phyloP scores from a whole-genome alignment of 2,888 invertebrate species.

The Andrena flavipes region DNA sequence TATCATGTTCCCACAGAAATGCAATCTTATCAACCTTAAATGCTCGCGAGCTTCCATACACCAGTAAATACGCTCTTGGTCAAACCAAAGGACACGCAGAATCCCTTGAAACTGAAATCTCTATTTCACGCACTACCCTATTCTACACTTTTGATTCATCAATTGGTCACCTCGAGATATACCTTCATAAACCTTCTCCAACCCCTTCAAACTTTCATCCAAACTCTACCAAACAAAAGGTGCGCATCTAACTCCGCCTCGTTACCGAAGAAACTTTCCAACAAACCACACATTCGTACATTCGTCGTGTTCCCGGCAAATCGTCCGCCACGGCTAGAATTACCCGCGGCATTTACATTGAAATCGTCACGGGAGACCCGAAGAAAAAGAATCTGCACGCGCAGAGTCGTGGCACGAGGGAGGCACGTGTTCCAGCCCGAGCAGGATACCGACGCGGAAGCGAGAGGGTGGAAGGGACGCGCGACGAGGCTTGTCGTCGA shows the following conservation, averaged over 20 bases:
- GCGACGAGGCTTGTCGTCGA: not conserved
- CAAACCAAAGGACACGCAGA: not conserved
- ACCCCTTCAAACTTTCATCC: no score
- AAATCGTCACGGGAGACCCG: not conserved
- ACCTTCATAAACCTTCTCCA: no score
- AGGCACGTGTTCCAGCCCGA: not conserved
- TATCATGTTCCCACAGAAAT: no score
- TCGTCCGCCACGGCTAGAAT: not conserved
- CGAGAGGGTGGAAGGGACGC: not conserved
- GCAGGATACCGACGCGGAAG: not conserved
- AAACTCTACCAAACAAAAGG: no score
- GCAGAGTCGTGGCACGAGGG: not conserved
- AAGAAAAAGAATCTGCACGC: not conserved
- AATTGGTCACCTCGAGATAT: no score
- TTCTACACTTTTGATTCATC: no score
- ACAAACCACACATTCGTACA: not conserved
- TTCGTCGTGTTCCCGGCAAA: not conserved
- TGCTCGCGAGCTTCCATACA: not conserved
- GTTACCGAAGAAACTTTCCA: slow-evolving; percentile 4
- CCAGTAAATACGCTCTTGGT: not conserved
- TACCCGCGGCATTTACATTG: slow-evolving; percentile 1
- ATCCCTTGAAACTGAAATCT: no score
- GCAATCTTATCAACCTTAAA: no score
- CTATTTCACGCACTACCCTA: no score
- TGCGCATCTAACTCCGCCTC: not conserved